Conservation (phyloP, 2,113 vertebrate genomes). For the Anser cygnoides region DNA sequence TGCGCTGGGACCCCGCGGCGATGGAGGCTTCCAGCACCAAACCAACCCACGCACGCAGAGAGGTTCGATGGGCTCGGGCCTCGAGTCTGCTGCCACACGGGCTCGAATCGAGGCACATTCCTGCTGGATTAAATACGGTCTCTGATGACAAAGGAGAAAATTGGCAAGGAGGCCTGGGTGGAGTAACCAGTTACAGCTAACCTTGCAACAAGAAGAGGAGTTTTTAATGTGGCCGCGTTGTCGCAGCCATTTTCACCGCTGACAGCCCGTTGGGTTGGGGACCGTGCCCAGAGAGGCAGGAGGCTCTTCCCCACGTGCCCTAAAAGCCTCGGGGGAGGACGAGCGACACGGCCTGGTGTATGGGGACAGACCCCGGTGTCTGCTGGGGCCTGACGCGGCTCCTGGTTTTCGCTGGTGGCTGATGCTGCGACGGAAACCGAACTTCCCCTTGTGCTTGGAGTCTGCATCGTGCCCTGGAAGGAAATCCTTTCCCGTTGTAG, state of each 20-base stretch:
- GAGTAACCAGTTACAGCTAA: constrained; percentile 62
- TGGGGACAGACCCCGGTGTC: not conserved
- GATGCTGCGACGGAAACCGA: not conserved
- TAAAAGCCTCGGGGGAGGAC: rapidly evolving
- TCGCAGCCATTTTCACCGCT: too few relatives aligned
- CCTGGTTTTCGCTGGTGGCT: not conserved
- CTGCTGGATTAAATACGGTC: constrained; percentile 55
- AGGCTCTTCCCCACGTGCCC: not conserved
- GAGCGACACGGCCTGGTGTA: not conserved
- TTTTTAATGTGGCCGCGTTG: not conserved
- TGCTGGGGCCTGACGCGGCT: rapidly evolving
- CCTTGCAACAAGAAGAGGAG: constrained; percentile 65
- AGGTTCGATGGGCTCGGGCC: not conserved
- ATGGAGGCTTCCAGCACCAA: not conserved
- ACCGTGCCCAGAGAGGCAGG: too few relatives aligned
- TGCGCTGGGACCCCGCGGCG: too few relatives aligned
- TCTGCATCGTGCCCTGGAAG: not conserved
- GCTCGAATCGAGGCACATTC: constrained; percentile 4
- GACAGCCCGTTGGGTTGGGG: too few relatives aligned
- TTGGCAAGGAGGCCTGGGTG: constrained; percentile 70
- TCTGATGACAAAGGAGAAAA: constrained; percentile 65
- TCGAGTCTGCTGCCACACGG: not conserved
- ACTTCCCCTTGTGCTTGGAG: not conserved
- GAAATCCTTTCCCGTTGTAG: not conserved
- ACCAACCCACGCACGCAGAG: rapidly evolving